Conservation (phyloP, 2,113 vertebrate species). For the Heloderma charlesbogerti region DNA sequence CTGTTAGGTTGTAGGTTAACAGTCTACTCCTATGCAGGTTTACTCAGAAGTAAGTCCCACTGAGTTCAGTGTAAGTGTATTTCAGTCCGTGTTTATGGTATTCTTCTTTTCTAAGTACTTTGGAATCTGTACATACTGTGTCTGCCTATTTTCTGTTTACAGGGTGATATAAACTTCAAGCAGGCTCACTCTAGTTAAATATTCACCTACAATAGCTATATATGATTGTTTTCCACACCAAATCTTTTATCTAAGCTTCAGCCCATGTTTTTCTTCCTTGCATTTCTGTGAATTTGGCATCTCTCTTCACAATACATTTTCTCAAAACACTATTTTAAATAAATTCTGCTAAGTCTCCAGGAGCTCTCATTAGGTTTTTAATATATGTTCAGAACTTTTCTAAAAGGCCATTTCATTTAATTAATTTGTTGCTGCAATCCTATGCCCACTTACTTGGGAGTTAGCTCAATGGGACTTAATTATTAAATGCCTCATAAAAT, state of each 20-base stretch:
- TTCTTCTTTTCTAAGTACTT: neutral
- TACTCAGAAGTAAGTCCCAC: neutral
- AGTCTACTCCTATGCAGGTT: neutral
- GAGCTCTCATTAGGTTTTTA: neutral
- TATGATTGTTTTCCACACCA: constrained; percentile 7
- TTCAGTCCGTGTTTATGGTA: neutral
- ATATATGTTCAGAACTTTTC: neutral
- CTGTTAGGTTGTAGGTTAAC: neutral
- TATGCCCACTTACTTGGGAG: no score
- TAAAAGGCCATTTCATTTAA: no score
- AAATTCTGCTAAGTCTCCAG: neutral
- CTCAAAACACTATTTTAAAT: neutral
- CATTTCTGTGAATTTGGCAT: neutral
- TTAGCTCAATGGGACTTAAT: no score
- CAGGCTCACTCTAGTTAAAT: neutral
- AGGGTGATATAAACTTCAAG: neutral
- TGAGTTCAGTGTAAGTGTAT: neutral
- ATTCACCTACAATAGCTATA: neutral
- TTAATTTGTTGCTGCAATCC: no score
- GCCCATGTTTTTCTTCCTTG: neutral
- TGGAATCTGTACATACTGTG: neutral
- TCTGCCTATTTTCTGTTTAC: neutral
- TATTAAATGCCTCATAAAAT: no score
- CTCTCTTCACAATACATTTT: neutral
- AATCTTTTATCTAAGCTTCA: neutral